A percentile compares a stretch with the other conserved stretches of the same genome.
Conservation (phyloP, 2,797 vertebrate species). For the Manis javanica region DNA sequence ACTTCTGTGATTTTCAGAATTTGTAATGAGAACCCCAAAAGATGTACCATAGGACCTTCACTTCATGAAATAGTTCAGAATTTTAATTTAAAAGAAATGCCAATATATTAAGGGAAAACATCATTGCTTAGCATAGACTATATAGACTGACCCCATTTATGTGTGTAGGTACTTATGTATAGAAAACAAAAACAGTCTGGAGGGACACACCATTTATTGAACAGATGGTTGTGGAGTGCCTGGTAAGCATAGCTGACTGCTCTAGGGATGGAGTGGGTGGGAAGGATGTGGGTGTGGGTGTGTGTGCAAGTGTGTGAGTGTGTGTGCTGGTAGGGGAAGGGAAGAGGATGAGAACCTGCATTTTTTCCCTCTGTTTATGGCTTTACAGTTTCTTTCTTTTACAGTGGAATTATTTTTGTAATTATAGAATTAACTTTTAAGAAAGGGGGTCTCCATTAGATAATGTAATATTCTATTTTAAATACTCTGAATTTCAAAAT, state of each 20-base stretch:
- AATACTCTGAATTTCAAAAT: neutral
- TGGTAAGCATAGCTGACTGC: rapidly evolving
- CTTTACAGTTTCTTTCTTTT: neutral
- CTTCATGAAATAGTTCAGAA: neutral
- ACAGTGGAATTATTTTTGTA: neutral
- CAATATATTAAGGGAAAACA: rapidly evolving
- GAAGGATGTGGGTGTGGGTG: too few species aligned
- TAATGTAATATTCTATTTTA: neutral
- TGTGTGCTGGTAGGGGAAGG: neutral
- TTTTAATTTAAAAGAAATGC: neutral
- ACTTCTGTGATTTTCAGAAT: neutral
- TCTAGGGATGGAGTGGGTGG: neutral
- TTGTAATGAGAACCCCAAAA: neutral
- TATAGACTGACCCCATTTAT: neutral
- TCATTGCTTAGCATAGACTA: neutral
- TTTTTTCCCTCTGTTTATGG: neutral
- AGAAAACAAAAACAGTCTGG: neutral
- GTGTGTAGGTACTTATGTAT: rapidly evolving
- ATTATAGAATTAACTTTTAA: neutral
- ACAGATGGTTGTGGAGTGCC: rapidly evolving
- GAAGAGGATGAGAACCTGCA: neutral
- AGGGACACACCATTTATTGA: neutral
- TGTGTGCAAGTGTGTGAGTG: neutral
- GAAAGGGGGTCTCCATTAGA: neutral
- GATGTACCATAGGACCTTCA: neutral